phyloP scores from a whole-genome alignment of 1,140 invertebrate species.

The Anastrepha obliqua region DNA sequence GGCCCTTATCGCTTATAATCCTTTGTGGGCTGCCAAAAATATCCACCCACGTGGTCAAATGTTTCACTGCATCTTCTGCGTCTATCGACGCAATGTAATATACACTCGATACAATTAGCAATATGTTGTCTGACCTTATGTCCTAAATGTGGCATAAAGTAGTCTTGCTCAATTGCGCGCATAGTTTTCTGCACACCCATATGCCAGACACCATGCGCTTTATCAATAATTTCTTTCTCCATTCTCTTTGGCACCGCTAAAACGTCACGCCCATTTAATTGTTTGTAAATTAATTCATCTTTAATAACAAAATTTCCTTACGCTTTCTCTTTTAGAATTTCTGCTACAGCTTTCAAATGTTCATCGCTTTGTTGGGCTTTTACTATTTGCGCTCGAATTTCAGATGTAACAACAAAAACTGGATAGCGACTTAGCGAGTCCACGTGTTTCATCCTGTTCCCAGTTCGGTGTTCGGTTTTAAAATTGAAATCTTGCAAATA shows the following conservation, averaged over 20 bases:
- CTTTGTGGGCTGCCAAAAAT: too few relatives aligned
- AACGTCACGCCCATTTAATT: constrained; percentile 56
- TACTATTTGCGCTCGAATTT: not conserved
- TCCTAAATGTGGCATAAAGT: constrained; percentile 68
- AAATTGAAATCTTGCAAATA: constrained; percentile 68
- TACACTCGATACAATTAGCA: constrained; percentile 66
- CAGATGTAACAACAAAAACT: not conserved
- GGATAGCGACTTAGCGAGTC: constrained; percentile 70
- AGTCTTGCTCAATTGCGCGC: constrained; percentile 70
- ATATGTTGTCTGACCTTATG: constrained; percentile 67
- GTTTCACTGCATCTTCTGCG: constrained; percentile 62
- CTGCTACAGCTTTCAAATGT: not conserved
- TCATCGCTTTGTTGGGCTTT: constrained; percentile 6
- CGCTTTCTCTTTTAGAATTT: not conserved
- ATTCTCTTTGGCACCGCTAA: constrained; percentile 66
- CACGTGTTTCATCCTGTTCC: constrained; percentile 72
- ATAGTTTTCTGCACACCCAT: constrained; percentile 71
- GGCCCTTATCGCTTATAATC: too few relatives aligned
- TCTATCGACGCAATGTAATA: constrained; percentile 64
- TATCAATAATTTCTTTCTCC: constrained; percentile 65
- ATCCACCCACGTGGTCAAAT: not conserved
- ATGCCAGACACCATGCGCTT: constrained; percentile 69
- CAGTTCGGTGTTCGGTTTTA: constrained; percentile 68
- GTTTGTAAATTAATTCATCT: constrained; percentile 62
- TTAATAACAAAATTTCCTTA: constrained; percentile 44